Base-by-base conservation (phyloP, 2,797 vertebrate species). In the Decapterus maruadsi region DNA sequence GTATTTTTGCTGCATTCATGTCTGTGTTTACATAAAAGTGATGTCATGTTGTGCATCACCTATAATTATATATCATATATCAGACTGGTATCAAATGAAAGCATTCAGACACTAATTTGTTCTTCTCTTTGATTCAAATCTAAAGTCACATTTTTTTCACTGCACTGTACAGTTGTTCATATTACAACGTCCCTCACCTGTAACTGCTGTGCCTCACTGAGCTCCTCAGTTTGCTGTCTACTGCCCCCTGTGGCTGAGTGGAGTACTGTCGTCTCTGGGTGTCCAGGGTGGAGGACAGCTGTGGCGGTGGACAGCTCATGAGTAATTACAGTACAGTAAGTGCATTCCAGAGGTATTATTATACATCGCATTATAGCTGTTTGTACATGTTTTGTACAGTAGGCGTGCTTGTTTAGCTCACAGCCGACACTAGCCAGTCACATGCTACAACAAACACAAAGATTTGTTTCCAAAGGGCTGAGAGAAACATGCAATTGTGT, bases 261-360 rank as follows among this genome's bases (percentile, higher is more conserved):
- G 77, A 75, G 78, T 78, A 87, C 54, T 90, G 92, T 54, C 90
- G 84, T 83, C 87, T 90, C 46, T 89, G 92, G 54, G 69, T 68
- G 26, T 92, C 91, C 17, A 88, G 62, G 2, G 84, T 90, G 59
- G 93, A 92, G 11, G 94, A 93, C 57, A 93, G 70, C 94, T 95
- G 81, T 22, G 17, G 26, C 43, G 74, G 31, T 13, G 53, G 45
- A 70, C 9, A 66, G 45, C 2, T 10, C 3, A 71, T 45, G 36
- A 62, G 20, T 10, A 20, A 51, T 66, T 20, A 53, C 36, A 42
- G 6, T 14, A 4, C 26, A 26, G 26, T 26, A 26, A 53, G 12
- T 54, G 8, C 17, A 22, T 43, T 60, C 11, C 64, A 65, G 46
- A 58, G 8, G 48, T 10, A 58, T 34, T 34, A 26, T 26, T 43